Conservation (phyloP, 2,888 invertebrate species). For the Tipula helvola region DNA sequence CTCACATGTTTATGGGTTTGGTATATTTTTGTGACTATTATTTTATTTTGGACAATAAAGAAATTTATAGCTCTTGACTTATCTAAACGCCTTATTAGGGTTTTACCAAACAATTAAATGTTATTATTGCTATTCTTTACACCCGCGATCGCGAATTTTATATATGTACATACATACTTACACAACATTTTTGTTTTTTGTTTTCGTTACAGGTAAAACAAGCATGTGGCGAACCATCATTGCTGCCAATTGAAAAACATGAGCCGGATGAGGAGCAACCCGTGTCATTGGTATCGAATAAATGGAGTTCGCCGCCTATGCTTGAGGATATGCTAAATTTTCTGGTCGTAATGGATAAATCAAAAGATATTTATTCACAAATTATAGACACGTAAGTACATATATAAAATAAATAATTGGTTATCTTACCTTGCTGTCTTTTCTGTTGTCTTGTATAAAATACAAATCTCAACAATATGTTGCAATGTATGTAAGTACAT, state of each 20-base stretch:
- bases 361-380: slow-evolving; percentile 71
- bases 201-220: slow-evolving; percentile 38
- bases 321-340: slow-evolving; percentile 47
- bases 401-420: slow-evolving; percentile 14
- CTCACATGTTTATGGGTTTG: neutral
- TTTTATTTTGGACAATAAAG: neutral
- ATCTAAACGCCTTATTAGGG: neutral
- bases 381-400: slow-evolving; percentile 53
- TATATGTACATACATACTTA: too few relatives aligned
- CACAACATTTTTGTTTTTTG: neutral
- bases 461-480: neutral
- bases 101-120: neutral
- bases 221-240: slow-evolving; percentile 38
- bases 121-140: neutral
- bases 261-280: slow-evolving; percentile 26
- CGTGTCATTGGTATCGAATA: slow-evolving; percentile 42
- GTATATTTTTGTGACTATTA: neutral
- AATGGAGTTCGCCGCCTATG: slow-evolving; percentile 49
- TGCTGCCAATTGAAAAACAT: slow-evolving; percentile 27
- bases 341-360: slow-evolving; percentile 50
- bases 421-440: neutral
- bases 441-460: neutral
- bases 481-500: neutral
- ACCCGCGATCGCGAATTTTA: neutral
- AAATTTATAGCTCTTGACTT: neutral